These are phyloP conservation scores for Drosophila silvestris DNA, from an alignment of 2,888 invertebrate genomes.

Conservation along the genomic window DNA sequence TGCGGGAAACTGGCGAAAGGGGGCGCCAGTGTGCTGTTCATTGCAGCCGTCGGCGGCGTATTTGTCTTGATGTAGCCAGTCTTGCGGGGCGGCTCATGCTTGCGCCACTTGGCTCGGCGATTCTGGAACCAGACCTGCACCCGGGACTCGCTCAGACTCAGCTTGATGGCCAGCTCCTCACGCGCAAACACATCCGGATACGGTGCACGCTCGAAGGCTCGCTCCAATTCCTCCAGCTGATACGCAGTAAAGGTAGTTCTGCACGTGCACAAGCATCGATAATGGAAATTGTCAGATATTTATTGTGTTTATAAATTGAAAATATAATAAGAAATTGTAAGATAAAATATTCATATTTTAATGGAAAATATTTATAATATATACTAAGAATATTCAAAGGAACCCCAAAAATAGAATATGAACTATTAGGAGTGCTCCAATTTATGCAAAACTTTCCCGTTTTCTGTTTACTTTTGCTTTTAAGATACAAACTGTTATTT, in stretches of 20 bases:
- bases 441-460: background rate
- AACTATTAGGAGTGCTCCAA: rapidly evolving
- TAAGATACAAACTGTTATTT: background rate
- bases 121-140: conserved; percentile 89
- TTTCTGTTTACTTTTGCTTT: background rate
- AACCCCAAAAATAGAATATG: background rate
- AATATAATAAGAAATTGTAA: background rate
- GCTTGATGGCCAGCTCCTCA: conserved; percentile 95
- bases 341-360: background rate
- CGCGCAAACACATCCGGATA: conserved; percentile 98
- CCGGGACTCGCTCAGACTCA: conserved; percentile 93
- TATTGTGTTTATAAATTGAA: background rate
- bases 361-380: background rate
- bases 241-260: conserved; percentile 98
- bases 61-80: conserved; percentile 91
- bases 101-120: conserved; percentile 96
- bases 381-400: background rate
- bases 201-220: conserved; percentile 97
- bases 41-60: conserved; percentile 87
- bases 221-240: conserved; percentile 96
- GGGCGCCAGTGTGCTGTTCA: conserved; percentile 85
- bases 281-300: background rate
- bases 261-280: conserved; percentile 72
- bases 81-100: conserved; percentile 96
- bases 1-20: conserved; percentile 89